phyloP scores from a whole-genome alignment of 1,140 invertebrate genomes.

The Bombus superbus region DNA sequence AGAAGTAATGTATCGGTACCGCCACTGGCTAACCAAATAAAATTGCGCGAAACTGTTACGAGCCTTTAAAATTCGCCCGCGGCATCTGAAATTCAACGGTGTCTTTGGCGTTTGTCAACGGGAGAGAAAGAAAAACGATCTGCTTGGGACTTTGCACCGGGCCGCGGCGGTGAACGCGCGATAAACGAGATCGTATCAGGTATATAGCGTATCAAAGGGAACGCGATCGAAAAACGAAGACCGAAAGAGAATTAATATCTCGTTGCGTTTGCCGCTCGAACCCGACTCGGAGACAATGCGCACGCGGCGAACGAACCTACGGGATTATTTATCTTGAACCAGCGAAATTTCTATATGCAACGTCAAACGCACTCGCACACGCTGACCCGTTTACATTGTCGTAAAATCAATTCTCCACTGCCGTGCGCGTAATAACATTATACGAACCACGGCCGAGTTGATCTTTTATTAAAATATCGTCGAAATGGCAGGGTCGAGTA shows the following conservation, averaged over 20 bases:
- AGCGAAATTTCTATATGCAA: background rate
- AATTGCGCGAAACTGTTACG: background rate
- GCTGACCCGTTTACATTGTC: background rate
- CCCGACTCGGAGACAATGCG: background rate
- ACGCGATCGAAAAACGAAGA: slow-evolving; percentile 34
- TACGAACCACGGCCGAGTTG: background rate
- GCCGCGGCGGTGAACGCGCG: slow-evolving; percentile 26
- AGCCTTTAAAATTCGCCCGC: background rate
- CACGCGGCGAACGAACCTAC: background rate
- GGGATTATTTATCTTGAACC: slow-evolving; percentile 21
- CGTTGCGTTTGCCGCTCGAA: slow-evolving; percentile 15
- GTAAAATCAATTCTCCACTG: slow-evolving; percentile 15
- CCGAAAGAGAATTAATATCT: slow-evolving; percentile 51
- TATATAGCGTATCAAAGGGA: slow-evolving; percentile 41
- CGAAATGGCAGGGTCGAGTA: background rate
- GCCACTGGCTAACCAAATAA: background rate
- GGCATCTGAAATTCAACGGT: background rate
- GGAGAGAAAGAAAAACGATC: background rate
- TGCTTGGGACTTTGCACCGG: slow-evolving; percentile 18
- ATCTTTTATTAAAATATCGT: slow-evolving; percentile 4
- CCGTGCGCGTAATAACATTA: background rate
- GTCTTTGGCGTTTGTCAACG: slow-evolving; percentile 13
- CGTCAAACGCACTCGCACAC: background rate
- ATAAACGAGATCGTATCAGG: slow-evolving; percentile 39
- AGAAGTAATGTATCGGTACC: background rate